A percentile compares a stretch with the other conserved stretches of the same genome.
phyloP scores from a whole-genome alignment of 2,888 invertebrate species.

The Dione juno region DNA sequence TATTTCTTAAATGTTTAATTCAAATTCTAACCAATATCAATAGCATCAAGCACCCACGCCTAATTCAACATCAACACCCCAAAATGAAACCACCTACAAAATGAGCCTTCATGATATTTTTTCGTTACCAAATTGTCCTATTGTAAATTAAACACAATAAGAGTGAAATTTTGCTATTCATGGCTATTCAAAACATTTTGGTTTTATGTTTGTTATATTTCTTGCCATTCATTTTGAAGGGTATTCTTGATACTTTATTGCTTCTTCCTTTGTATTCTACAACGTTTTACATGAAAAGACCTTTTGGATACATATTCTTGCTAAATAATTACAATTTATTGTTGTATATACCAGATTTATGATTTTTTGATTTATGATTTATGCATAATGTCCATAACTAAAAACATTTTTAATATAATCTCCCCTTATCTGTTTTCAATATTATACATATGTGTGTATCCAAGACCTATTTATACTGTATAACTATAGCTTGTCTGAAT shows the following conservation, averaged over 20 bases:
- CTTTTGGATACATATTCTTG: constrained; percentile 28
- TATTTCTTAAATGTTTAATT: background rate
- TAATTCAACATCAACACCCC: constrained; percentile 48
- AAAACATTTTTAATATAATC: no score
- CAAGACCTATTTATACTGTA: background rate
- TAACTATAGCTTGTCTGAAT: constrained; percentile 37
- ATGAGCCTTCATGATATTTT: constrained; percentile 53
- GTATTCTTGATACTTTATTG: constrained; percentile 51
- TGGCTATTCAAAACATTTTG: constrained; percentile 52
- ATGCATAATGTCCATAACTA: background rate
- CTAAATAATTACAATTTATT: constrained; percentile 31
- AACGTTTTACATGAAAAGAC: constrained; percentile 36
- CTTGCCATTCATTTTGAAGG: constrained; percentile 52
- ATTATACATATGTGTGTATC: no score
- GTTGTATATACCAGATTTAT: constrained; percentile 18
- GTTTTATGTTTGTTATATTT: constrained; percentile 54
- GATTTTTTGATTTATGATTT: background rate
- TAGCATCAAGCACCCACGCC: constrained; percentile 35
- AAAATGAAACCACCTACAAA: constrained; percentile 47
- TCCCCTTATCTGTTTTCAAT: no score
- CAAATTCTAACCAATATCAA: background rate
- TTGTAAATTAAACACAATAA: constrained; percentile 64
- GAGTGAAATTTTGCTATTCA: constrained; percentile 62
- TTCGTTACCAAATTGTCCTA: constrained; percentile 51
- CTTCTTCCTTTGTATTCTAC: constrained; percentile 44